Evolutionary conservation across 1,140 invertebrate species (phyloP).

Genomic region (Zaprionus taronus): DNA sequence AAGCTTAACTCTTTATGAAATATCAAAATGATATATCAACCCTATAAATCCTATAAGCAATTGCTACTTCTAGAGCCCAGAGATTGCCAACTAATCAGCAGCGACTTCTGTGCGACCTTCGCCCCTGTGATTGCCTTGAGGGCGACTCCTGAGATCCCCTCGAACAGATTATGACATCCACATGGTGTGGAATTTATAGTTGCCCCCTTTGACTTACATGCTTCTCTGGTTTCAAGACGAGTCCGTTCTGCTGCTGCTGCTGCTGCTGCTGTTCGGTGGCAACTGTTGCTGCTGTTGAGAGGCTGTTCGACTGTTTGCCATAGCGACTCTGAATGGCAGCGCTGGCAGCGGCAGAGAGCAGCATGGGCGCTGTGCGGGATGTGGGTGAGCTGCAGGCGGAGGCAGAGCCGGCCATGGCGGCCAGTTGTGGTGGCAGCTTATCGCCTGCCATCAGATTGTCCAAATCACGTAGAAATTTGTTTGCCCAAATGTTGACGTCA

Average conservation of each 20-base stretch:
- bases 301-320: slow-evolving; percentile 47
- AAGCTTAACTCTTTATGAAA: too few relatives aligned
- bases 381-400: slow-evolving; percentile 63
- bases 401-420: slow-evolving; percentile 41
- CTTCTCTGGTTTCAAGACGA: slow-evolving; percentile 83
- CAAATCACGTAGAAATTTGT: slow-evolving; percentile 83
- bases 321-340: slow-evolving; percentile 74
- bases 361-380: slow-evolving; percentile 70
- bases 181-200: slow-evolving; percentile 47
- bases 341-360: slow-evolving; percentile 74
- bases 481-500: slow-evolving; percentile 83
- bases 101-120: background rate
- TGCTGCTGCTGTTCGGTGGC: slow-evolving; percentile 30
- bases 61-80: background rate
- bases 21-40: background rate
- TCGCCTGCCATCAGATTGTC: slow-evolving; percentile 81
- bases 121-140: background rate
- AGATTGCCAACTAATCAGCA: background rate
- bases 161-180: background rate
- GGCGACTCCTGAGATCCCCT: background rate
- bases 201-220: slow-evolving; percentile 75
- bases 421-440: slow-evolving; percentile 66
- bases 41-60: too few relatives aligned
- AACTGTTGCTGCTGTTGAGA: slow-evolving; percentile 41
- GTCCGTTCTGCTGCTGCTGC: slow-evolving; percentile 61